phyloP scores from a whole-genome alignment of 2,888 invertebrate genomes.

The Lasioglossum zephyrum region DNA sequence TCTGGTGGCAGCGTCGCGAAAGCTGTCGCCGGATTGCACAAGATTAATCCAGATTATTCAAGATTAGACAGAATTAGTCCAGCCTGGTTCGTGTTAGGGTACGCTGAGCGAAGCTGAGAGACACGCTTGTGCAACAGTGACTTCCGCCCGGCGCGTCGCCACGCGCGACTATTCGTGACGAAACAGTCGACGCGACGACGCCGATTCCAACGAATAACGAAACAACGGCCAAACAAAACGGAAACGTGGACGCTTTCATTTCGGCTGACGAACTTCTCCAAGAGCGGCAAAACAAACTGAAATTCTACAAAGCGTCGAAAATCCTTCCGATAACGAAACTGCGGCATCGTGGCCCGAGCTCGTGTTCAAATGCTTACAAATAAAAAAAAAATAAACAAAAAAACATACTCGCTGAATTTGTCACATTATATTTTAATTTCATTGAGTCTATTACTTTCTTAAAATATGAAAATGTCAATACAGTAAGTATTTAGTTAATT shows the following conservation, averaged over 20 bases:
- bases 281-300: conserved; percentile 23
- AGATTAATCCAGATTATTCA: conserved; percentile 76
- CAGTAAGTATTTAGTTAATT: no score
- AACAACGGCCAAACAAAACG: conserved; percentile 4
- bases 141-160: not conserved
- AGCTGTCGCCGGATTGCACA: conserved; percentile 70
- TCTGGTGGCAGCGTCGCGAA: conserved; percentile 42
- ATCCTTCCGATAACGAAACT: conserved; percentile 25
- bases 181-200: not conserved
- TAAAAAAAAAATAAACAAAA: no score
- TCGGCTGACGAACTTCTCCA: conserved; percentile 1
- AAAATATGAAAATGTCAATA: no score
- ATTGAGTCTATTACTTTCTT: no score
- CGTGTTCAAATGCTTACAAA: no score
- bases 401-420: no score
- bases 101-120: conserved; percentile 24
- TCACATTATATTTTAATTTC: no score
- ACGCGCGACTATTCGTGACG: not conserved
- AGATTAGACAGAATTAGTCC: conserved; percentile 77
- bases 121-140: conserved; percentile 40
- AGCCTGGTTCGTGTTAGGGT: conserved; percentile 63
- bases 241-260: conserved; percentile 16
- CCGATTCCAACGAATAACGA: not conserved
- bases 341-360: not conserved
- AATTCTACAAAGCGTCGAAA: conserved; percentile 42